phyloP scores from a whole-genome alignment of 2,113 vertebrate species.

The Phycodurus eques region DNA sequence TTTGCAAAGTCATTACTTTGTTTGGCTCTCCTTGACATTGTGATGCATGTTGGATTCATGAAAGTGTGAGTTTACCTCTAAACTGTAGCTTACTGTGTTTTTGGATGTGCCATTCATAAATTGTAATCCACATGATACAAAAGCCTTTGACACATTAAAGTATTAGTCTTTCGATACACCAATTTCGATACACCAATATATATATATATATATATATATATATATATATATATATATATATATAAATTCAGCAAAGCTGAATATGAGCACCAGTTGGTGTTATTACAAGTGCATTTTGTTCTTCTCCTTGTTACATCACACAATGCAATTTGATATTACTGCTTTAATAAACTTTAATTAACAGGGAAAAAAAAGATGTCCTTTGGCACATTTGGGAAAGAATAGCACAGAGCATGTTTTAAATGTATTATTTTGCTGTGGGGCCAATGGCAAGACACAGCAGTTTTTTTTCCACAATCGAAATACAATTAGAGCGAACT shows the following conservation, averaged over 20 bases:
- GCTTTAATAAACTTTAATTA: slow-evolving; percentile 35
- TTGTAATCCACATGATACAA: no score
- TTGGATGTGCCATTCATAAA: no score
- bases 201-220: neutral
- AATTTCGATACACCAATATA: no score
- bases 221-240: neutral
- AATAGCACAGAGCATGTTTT: slow-evolving; percentile 6
- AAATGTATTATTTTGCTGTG: slow-evolving; percentile 18
- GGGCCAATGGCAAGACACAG: slow-evolving; percentile 1
- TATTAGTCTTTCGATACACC: neutral
- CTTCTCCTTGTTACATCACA: neutral
- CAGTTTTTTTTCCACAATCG: slow-evolving; percentile 4
- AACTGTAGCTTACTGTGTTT: no score
- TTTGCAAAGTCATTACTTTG: neutral
- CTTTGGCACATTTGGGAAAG: slow-evolving; percentile 7
- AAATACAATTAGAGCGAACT: slow-evolving; percentile 26
- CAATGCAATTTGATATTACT: neutral
- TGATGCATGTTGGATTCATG: neutral
- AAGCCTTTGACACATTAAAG: neutral
- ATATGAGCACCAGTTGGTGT: neutral
- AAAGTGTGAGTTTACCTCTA: neutral
- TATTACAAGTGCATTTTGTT: neutral
- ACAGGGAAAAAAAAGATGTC: slow-evolving; percentile 18
- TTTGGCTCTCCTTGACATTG: neutral
- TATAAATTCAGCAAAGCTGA: neutral